These are phyloP conservation scores for Cheilosia urbana DNA, from an alignment of 2,888 invertebrate genomes.

Conservation along the genomic window DNA sequence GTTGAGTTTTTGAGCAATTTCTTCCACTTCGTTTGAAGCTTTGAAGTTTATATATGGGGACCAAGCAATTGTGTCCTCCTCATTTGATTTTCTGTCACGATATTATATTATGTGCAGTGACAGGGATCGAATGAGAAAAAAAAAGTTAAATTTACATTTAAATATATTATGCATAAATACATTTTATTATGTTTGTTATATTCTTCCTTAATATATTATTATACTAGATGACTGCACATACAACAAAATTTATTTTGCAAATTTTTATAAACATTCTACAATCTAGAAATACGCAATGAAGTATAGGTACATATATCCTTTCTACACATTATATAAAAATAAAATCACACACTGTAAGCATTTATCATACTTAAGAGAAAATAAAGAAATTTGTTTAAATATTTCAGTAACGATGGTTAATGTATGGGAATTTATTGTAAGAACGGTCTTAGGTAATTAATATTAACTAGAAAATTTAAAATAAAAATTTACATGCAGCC, in stretches of 20 bases:
- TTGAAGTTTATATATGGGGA: constrained; percentile 65
- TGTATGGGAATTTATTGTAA: constrained; percentile 51
- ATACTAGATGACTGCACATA: constrained; percentile 46
- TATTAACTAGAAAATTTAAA: constrained; percentile 2
- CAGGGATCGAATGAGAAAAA: constrained; percentile 12
- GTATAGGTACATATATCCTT: constrained; percentile 3
- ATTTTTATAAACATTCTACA: constrained; percentile 34
- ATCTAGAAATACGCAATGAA: constrained; percentile 10
- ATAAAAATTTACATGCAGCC: constrained; percentile 8
- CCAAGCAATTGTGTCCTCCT: constrained; percentile 46
- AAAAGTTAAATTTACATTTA: constrained; percentile 54
- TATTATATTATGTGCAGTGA: constrained; percentile 3
- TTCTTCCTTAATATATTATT: constrained; percentile 14
- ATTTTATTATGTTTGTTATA: constrained; percentile 1
- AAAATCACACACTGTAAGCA: constrained; percentile 2
- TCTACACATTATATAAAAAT: constrained; percentile 8
- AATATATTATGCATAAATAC: constrained; percentile 22
- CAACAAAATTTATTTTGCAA: constrained; percentile 56
- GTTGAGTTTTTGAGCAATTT: constrained; percentile 81
- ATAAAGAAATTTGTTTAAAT: constrained; percentile 24
- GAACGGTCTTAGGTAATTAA: constrained; percentile 17
- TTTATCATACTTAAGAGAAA: constrained; percentile 8
- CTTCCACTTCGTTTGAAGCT: constrained; percentile 83
- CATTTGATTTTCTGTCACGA: constrained; percentile 37
- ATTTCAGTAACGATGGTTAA: constrained; percentile 46